phyloP scores from a whole-genome alignment of 2,888 invertebrate species.

The Rambutsinella grinnellia region DNA sequence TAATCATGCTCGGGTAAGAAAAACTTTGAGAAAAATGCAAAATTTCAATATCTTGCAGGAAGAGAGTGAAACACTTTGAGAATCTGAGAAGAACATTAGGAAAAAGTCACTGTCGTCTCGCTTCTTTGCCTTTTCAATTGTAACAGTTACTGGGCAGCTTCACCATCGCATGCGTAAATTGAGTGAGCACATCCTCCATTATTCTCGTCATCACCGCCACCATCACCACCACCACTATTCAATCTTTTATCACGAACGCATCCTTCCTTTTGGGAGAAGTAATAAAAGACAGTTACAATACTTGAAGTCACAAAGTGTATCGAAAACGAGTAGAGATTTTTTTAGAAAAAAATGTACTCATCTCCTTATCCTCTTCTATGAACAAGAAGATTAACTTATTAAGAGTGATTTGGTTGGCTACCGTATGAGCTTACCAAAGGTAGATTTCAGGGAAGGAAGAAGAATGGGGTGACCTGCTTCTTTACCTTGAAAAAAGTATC shows the following conservation, averaged over 20 bases:
- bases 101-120: constrained; percentile 43
- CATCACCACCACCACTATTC: too few species aligned
- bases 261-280: constrained; percentile 31
- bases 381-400: neutral
- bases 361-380: neutral
- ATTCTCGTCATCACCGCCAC: constrained; percentile 13
- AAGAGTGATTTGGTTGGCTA: neutral
- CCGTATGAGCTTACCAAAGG: neutral
- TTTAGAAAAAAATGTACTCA: neutral
- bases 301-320: constrained; percentile 34
- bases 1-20: constrained; percentile 1
- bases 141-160: constrained; percentile 18
- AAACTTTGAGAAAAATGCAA: constrained; percentile 23
- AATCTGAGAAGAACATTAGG: too few species aligned
- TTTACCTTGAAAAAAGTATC: constrained; percentile 25
- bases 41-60: too few species aligned
- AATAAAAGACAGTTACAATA: constrained; percentile 21
- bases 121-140: constrained; percentile 38
- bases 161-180: neutral
- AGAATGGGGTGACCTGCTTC: constrained; percentile 65
- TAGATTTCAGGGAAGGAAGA: neutral
- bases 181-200: neutral
- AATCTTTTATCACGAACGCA: too few species aligned
- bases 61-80: too few species aligned
- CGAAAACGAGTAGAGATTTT: neutral